Evolutionary conservation across 2,113 vertebrate genomes (phyloP).

Genomic region (Gambusia affinis): DNA sequence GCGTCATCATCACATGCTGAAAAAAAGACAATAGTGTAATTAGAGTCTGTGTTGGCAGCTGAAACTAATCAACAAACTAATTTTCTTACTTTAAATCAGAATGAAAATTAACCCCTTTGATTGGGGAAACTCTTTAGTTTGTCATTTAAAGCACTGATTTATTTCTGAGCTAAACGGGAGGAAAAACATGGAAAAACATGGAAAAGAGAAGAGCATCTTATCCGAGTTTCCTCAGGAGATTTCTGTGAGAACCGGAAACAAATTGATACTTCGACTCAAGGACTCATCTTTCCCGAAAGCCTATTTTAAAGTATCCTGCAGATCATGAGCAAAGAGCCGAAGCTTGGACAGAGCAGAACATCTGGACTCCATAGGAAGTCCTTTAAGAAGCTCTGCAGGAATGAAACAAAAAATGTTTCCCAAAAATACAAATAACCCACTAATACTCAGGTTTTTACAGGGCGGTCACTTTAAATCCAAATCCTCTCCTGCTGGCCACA

Average conservation of each 20-base stretch:
- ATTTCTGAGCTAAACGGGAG: too few relatives aligned
- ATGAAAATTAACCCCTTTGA: too few relatives aligned
- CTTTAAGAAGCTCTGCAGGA: background rate
- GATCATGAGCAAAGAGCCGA: constrained; percentile 7
- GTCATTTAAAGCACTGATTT: too few relatives aligned
- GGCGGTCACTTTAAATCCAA: too few relatives aligned
- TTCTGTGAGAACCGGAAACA: constrained; percentile 33
- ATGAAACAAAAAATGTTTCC: background rate
- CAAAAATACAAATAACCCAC: background rate
- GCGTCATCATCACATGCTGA: too few relatives aligned
- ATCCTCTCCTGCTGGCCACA: too few relatives aligned
- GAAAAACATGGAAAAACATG: background rate
- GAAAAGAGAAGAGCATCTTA: constrained; percentile 23
- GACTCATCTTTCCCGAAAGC: constrained; percentile 29
- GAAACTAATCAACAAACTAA: too few relatives aligned
- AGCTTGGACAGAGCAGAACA: constrained; percentile 1
- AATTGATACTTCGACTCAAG: constrained; percentile 43
- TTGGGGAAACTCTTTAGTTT: too few relatives aligned
- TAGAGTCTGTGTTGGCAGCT: too few relatives aligned
- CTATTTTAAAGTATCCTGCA: constrained; percentile 30
- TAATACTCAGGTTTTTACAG: background rate
- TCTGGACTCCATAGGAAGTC: background rate
- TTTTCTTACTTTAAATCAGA: too few relatives aligned
- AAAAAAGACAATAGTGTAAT: too few relatives aligned
- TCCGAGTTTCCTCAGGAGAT: constrained; percentile 31